phyloP scores from a whole-genome alignment of 92 coral and sea anemone genomes.

The Isaurus tuberculatus region DNA sequence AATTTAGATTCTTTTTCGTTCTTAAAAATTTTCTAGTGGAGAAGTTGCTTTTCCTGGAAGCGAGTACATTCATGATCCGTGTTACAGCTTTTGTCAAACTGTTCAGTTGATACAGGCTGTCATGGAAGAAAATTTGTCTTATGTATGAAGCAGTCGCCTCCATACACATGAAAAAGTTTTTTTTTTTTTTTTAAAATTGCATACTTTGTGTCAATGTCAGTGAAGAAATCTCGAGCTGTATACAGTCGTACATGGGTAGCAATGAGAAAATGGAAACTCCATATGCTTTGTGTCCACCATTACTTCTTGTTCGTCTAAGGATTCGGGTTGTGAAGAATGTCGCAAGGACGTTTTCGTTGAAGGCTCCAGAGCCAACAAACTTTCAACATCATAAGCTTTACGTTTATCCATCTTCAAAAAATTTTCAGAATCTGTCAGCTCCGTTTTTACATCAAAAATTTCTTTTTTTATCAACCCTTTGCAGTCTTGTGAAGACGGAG shows the following conservation, averaged over 20 bases:
- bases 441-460: conserved; percentile 15
- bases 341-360: not conserved
- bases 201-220: not conserved
- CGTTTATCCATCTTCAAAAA: not conserved
- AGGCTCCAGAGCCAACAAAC: conserved; percentile 32
- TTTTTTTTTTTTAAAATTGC: not conserved
- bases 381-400: conserved; percentile 39
- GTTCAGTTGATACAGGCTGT: not conserved
- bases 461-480: not conserved
- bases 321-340: not conserved
- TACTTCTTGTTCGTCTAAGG: not conserved
- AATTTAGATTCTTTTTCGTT: not conserved
- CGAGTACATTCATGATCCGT: not conserved
- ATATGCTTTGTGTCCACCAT: not conserved
- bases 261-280: not conserved
- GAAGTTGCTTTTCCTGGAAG: not conserved
- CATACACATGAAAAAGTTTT: not conserved
- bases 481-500: not conserved
- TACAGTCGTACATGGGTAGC: conserved; percentile 10
- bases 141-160: not conserved
- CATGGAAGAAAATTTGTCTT: not conserved
- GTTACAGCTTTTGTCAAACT: not conserved
- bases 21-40: not conserved
- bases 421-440: conserved; percentile 8
- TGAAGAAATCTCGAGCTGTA: conserved; percentile 27